Percentiles rank a stretch among this genome's conserved stretches.
Evolutionary conservation across 1,140 invertebrate genomes (phyloP).

Genomic region (Oryctes rhinoceros): DNA sequence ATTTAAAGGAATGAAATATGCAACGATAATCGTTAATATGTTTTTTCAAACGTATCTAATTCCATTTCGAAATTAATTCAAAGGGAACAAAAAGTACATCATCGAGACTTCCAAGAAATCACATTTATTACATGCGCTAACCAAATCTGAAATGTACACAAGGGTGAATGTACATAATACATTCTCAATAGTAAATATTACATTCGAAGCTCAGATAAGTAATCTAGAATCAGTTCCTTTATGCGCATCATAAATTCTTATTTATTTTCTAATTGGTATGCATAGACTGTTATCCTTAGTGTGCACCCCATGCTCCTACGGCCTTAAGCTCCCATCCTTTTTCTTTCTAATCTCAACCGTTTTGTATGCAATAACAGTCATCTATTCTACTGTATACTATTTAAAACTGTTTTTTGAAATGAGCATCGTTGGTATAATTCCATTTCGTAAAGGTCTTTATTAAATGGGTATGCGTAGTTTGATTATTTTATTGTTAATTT

Average conservation of each 20-base stretch:
- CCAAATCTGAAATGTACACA: neutral
- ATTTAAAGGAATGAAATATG: too few relatives aligned
- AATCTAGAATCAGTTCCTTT: slow-evolving; percentile 4
- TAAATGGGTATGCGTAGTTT: neutral
- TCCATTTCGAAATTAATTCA: too few relatives aligned
- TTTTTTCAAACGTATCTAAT: too few relatives aligned
- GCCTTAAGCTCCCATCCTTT: neutral
- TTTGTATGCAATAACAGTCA: slow-evolving; percentile 16
- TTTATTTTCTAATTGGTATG: slow-evolving; percentile 30
- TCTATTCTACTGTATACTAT: neutral
- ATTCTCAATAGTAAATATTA: neutral
- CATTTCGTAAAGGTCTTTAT: neutral
- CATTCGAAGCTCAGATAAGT: neutral
- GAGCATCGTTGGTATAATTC: neutral
- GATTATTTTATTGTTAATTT: too few relatives aligned
- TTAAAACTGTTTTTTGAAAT: neutral
- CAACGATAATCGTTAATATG: too few relatives aligned
- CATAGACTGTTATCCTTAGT: neutral
- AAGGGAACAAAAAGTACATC: too few relatives aligned
- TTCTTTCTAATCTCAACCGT: neutral
- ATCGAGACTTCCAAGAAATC: too few relatives aligned
- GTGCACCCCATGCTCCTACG: neutral
- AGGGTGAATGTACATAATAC: neutral
- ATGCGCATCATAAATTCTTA: slow-evolving; percentile 27
- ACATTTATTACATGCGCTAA: too few relatives aligned